These are phyloP conservation scores for Puma concolor DNA, from an alignment of 2,113 vertebrate genomes.

Conservation along the genomic window DNA sequence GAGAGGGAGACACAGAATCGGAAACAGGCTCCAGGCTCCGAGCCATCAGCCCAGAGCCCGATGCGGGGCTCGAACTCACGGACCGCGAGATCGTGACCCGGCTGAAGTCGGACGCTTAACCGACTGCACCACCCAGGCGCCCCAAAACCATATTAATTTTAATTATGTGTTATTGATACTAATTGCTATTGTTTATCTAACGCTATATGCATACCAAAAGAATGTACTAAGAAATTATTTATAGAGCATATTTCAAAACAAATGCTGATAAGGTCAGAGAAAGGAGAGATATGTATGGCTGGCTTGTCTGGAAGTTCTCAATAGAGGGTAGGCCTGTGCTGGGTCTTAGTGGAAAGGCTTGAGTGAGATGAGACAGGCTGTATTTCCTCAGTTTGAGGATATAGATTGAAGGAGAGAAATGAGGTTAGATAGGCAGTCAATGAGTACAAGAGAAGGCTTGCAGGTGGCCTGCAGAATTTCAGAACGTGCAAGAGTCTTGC, in stretches of 20 bases:
- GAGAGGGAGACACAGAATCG: too few relatives aligned
- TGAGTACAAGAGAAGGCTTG: neutral
- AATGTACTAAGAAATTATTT: neutral
- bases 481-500: neutral
- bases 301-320: neutral
- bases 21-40: too few relatives aligned
- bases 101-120: too few relatives aligned
- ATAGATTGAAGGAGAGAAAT: neutral
- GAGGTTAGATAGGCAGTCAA: neutral
- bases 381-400: neutral
- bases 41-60: too few relatives aligned
- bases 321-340: neutral
- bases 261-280: neutral
- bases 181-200: slow-evolving; percentile 37
- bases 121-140: too few relatives aligned
- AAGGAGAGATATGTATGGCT: neutral
- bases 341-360: neutral
- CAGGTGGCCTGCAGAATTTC: neutral
- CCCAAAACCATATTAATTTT: neutral
- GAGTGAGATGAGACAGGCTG: neutral
- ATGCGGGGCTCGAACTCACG: too few relatives aligned
- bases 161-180: neutral
- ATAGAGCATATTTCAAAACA: neutral
- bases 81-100: too few relatives aligned
- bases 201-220: neutral